phyloP scores from a whole-genome alignment of 1,140 invertebrate genomes.

The Trachymyrmex septentrionalis region DNA sequence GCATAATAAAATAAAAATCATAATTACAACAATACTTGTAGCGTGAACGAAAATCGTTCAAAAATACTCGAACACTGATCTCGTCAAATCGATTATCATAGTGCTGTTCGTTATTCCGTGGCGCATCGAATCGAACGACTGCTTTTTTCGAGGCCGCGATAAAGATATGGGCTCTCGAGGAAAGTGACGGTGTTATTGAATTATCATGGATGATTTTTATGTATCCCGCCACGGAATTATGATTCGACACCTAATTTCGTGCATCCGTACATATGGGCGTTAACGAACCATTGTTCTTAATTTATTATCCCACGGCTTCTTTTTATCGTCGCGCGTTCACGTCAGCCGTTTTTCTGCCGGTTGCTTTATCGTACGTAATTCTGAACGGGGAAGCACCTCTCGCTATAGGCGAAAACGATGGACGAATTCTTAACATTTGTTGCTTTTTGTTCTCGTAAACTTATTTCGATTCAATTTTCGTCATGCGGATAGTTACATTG shows the following conservation, averaged over 20 bases:
- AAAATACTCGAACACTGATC: background rate
- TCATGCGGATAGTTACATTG: background rate
- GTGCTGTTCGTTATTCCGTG: background rate
- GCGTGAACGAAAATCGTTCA: background rate
- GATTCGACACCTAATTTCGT: conserved; percentile 41
- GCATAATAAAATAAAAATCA: too few relatives aligned
- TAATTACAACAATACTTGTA: background rate
- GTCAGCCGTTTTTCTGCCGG: background rate
- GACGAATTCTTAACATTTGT: background rate
- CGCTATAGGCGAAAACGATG: background rate
- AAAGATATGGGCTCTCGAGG: background rate
- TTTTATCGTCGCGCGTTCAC: background rate
- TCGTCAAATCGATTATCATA: background rate
- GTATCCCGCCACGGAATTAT: background rate
- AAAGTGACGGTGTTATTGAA: conserved; percentile 35
- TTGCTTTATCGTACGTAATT: conserved; percentile 31
- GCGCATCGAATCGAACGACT: conserved; percentile 39
- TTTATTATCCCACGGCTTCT: conserved; percentile 28
- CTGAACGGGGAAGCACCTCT: background rate
- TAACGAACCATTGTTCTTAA: conserved; percentile 49
- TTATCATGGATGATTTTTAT: conserved; percentile 25
- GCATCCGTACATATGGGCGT: conserved; percentile 10
- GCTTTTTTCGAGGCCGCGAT: conserved; percentile 6
- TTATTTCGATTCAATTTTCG: conserved; percentile 1
- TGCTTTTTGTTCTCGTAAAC: background rate